Conservation (phyloP, 2,888 invertebrate species). For the Tetragnatha montana region DNA sequence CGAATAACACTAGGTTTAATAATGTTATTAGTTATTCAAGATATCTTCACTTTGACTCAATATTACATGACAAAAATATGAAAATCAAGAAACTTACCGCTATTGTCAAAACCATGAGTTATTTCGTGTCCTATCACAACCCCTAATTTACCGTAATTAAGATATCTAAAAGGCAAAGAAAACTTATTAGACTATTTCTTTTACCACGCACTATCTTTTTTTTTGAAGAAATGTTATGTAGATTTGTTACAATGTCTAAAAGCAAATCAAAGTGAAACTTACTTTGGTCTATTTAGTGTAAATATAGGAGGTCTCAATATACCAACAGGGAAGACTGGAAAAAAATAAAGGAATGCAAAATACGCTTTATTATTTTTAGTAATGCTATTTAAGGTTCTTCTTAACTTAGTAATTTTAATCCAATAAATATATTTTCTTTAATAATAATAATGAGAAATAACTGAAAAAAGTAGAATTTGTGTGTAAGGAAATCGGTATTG, state of each 20-base stretch:
- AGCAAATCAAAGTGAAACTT: conserved; percentile 58
- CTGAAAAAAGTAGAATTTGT: too few species aligned
- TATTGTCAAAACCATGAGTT: conserved; percentile 73
- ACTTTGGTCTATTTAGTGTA: conserved; percentile 75
- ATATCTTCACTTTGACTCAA: too few species aligned
- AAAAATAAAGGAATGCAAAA: background rate
- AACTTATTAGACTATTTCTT: background rate
- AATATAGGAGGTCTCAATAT: conserved; percentile 76
- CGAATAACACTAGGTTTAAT: too few species aligned
- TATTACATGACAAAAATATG: background rate
- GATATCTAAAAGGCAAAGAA: conserved; percentile 73
- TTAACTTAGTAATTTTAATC: too few species aligned
- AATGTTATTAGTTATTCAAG: too few species aligned
- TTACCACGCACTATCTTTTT: background rate
- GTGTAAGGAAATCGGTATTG: too few species aligned
- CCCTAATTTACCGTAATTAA: conserved; percentile 75
- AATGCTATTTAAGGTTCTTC: background rate
- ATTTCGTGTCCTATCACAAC: conserved; percentile 76
- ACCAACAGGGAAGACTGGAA: conserved; percentile 76
- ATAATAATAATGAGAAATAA: too few species aligned
- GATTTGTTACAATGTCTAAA: background rate
- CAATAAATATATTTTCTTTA: too few species aligned
- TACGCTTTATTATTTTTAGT: background rate
- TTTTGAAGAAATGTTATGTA: background rate
- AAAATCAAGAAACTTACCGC: conserved; percentile 55